Conservation (phyloP, 2,113 vertebrate genomes). For the Cyprinodon tularosa region DNA sequence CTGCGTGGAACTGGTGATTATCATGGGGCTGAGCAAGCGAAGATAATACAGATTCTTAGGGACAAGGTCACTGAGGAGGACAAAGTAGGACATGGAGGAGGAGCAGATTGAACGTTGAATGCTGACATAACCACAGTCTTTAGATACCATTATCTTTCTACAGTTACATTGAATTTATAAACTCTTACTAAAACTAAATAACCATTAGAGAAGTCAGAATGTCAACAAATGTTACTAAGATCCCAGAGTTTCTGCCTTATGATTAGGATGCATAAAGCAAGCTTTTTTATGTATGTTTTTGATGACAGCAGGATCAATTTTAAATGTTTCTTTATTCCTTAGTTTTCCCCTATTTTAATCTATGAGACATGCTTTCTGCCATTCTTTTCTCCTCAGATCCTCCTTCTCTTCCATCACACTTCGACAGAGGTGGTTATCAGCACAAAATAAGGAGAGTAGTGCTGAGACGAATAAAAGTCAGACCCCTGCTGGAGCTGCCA, state of each 20-base stretch:
- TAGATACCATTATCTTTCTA: neutral
- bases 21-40: conserved; percentile 1
- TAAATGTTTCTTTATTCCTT: conserved; percentile 26
- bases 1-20: conserved; percentile 2
- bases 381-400: conserved; percentile 22
- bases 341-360: neutral
- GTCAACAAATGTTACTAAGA: neutral
- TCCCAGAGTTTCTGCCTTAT: neutral
- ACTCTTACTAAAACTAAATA: conserved; percentile 5
- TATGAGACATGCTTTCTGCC: neutral
- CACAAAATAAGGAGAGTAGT: conserved; percentile 1
- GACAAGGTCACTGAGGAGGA: conserved; percentile 30
- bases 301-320: neutral
- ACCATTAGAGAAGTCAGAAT: neutral
- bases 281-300: neutral
- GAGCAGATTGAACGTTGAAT: neutral
- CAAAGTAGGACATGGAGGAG: neutral
- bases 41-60: conserved; percentile 14
- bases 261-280: neutral
- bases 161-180: neutral
- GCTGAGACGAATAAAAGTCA: conserved; percentile 26
- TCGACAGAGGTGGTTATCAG: conserved; percentile 15
- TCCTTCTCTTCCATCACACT: conserved; percentile 18
- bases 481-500: conserved; percentile 8
- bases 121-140: neutral